phyloP scores from a whole-genome alignment of 2,113 vertebrate genomes.

The Pelusios castaneus region DNA sequence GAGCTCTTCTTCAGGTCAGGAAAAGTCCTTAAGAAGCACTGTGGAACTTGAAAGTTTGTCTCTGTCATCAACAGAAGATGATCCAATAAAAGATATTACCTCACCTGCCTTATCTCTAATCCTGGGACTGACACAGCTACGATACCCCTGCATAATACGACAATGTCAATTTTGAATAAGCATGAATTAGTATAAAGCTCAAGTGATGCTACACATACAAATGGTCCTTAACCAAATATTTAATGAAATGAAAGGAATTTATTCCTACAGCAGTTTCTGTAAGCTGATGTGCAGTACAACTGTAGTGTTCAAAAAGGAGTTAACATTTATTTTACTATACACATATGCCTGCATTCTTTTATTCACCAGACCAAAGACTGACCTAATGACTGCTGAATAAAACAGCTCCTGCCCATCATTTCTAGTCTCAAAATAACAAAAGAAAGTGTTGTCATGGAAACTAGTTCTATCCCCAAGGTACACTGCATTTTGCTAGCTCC shows the following conservation, averaged over 20 bases:
- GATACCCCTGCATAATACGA: neutral
- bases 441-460: slow-evolving; percentile 75
- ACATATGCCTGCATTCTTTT: neutral
- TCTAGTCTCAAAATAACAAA: slow-evolving; percentile 66
- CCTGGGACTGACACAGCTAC: neutral
- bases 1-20: neutral
- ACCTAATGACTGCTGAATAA: slow-evolving; percentile 47
- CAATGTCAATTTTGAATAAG: neutral
- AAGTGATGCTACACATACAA: neutral
- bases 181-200: neutral
- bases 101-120: neutral
- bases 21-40: neutral
- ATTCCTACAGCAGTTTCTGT: neutral
- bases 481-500: slow-evolving; percentile 46
- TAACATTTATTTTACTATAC: neutral
- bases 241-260: neutral
- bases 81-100: neutral
- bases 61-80: neutral
- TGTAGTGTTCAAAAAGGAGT: neutral
- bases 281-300: neutral
- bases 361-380: slow-evolving; percentile 21
- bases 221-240: neutral
- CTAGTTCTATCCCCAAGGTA: slow-evolving; percentile 68
- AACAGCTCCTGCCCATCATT: slow-evolving; percentile 57
- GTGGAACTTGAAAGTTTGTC: neutral